Percentiles rank a stretch among this genome's conserved stretches.
Evolutionary conservation across 1,140 invertebrate species (phyloP).

Genomic region (Hyposmocoma kahamanoa): DNA sequence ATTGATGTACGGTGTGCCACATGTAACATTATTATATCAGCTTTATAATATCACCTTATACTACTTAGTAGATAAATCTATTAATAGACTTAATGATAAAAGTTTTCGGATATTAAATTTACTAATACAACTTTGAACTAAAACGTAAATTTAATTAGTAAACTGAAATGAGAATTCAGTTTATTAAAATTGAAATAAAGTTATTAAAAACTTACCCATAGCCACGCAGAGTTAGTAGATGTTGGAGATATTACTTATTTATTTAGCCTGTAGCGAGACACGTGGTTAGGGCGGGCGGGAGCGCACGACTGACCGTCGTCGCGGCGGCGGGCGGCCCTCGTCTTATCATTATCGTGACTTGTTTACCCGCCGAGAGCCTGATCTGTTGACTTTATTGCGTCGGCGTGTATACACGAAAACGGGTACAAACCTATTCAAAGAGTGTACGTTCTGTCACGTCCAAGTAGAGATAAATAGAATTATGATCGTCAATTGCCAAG

Average conservation of each 20-base stretch:
- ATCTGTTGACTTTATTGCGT: slow-evolving; percentile 53
- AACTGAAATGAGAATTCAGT: background rate
- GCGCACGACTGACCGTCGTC: slow-evolving; percentile 50
- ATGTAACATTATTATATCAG: too few relatives aligned
- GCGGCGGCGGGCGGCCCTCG: slow-evolving; percentile 8
- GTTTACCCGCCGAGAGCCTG: slow-evolving; percentile 16
- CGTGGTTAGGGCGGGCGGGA: slow-evolving; percentile 50
- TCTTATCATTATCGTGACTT: background rate
- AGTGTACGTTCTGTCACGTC: too few relatives aligned
- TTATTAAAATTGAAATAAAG: background rate
- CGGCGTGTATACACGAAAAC: slow-evolving; percentile 15
- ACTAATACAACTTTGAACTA: background rate
- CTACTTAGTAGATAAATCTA: too few relatives aligned
- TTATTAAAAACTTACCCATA: background rate
- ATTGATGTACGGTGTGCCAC: too few relatives aligned
- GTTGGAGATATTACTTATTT: background rate
- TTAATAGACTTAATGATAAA: background rate
- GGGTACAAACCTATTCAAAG: background rate
- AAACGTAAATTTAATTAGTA: background rate
- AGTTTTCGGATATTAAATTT: background rate
- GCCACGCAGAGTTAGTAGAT: background rate
- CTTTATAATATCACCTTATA: too few relatives aligned
- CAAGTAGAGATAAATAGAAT: too few relatives aligned
- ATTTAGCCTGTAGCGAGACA: slow-evolving; percentile 8
- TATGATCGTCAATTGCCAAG: too few relatives aligned